Conservation (phyloP, 92 coral and sea anemone genomes). For the Pocillopora grandis region DNA sequence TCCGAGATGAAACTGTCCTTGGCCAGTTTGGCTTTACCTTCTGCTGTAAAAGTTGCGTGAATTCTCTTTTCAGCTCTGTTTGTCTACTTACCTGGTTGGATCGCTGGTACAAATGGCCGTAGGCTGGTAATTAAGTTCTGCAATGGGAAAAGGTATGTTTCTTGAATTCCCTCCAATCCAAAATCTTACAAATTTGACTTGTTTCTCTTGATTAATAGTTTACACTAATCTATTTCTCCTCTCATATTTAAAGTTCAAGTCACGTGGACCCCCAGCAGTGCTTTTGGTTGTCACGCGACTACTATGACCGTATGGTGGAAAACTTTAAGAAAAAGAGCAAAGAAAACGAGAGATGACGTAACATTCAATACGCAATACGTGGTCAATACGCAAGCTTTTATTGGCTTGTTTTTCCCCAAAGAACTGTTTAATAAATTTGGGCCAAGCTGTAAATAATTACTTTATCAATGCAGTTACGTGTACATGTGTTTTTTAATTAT, state of each 20-base stretch:
- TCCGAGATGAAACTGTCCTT: neutral
- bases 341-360: constrained; percentile 35
- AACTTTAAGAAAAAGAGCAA: constrained; percentile 63
- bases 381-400: neutral
- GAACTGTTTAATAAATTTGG: neutral
- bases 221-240: neutral
- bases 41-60: neutral
- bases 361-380: too few relatives aligned
- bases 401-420: neutral
- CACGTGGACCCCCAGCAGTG: constrained; percentile 99
- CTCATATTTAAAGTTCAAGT: constrained; percentile 73
- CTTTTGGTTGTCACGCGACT: constrained; percentile 97
- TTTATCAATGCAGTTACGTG: neutral
- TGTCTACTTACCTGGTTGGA: constrained; percentile 92
- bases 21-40: neutral
- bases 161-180: neutral
- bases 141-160: constrained; percentile 86
- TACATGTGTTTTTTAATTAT: neutral
- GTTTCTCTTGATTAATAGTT: neutral
- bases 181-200: too few relatives aligned
- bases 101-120: constrained; percentile 90
- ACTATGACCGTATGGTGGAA: constrained; percentile 90
- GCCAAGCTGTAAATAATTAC: neutral
- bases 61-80: constrained; percentile 57
- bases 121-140: constrained; percentile 88